Evolutionary conservation across 2,888 invertebrate genomes (phyloP).

Genomic region (Tachina fera): DNA sequence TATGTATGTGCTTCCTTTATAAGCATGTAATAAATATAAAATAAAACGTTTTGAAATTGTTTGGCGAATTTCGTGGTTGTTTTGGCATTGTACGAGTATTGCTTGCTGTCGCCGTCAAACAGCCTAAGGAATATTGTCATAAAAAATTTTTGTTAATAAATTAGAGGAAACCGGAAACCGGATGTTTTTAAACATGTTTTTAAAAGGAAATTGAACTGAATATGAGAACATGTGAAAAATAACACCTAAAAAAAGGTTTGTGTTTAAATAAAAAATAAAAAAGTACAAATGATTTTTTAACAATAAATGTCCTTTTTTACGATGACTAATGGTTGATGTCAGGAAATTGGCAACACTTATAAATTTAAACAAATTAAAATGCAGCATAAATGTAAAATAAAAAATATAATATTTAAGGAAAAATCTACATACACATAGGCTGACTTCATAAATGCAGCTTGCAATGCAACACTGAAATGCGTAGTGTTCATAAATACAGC

Average conservation of each 20-base stretch:
- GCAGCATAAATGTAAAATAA: background rate
- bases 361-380: slow-evolving; percentile 24
- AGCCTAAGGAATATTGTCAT: slow-evolving; percentile 67
- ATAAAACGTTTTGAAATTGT: slow-evolving; percentile 78
- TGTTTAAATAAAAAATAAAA: slow-evolving; percentile 3
- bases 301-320: background rate
- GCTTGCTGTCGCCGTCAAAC: slow-evolving; percentile 39
- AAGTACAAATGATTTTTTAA: background rate
- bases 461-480: no score
- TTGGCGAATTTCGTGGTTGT: slow-evolving; percentile 77
- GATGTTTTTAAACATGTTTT: slow-evolving; percentile 69
- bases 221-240: slow-evolving; percentile 51
- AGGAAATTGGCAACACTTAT: slow-evolving; percentile 51
- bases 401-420: background rate
- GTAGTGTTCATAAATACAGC: no score
- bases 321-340: slow-evolving; percentile 12
- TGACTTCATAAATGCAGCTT: no score
- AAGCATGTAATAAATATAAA: slow-evolving; percentile 8
- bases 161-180: slow-evolving; percentile 68
- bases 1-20: slow-evolving; percentile 30
- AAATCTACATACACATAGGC: no score
- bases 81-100: background rate
- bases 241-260: slow-evolving; percentile 34
- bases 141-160: slow-evolving; percentile 68
- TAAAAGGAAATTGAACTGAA: slow-evolving; percentile 63